Evolutionary conservation across 2,113 vertebrate species (phyloP), one percentile per base, ranked within the genome.

Genomic region (Oostethus manadensis): DNA sequence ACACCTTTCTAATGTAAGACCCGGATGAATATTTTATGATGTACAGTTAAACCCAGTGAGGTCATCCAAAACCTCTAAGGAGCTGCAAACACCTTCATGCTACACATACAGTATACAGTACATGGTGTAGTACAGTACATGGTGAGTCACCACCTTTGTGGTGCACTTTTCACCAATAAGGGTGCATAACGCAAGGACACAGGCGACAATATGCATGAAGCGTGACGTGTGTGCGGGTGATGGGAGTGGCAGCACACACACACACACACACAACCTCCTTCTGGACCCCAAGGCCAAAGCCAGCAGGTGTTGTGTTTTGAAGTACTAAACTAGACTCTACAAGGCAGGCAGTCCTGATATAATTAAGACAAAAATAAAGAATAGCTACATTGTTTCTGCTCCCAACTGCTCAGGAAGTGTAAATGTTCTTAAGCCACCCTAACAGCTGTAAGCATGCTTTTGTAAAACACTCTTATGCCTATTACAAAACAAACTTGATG

Each of bases 301-400:
- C 23, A 17, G 50, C 14, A 10, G 16, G 50, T 17, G 50, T 0
- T n/a, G 26, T 22, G 5, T 10, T 61, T 71, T 29, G 33, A 22
- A 17, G 38, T 57, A 10, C 61, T 21, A 17, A 51, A 43, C 15
- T 20, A 26, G 16, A 47, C 1, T 16, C 51, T 58, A 35, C 18
- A 3, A 4, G 16, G 17, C 35, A 23, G 21, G 6, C 48, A 50
- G 54, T 38, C 10, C 10, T 9, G 0, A 33, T 6, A 21, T 10
- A 9, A 50, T 62, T 16, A 43, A 23, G 59, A 33, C 40, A 56
- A 21, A 26, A 5, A 14, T 56, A 47, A 23, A 61, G n/a, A 84
- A 87, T 86, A 85, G 88, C 21, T 2, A 13, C 8, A 6, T 50
- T 50, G 23, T 29, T 51, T 33, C 23, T 10, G 50, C 16, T 51